Evolutionary conservation across 1,140 invertebrate genomes (phyloP).

Genomic region (Macrotrachela quadricornifera): DNA sequence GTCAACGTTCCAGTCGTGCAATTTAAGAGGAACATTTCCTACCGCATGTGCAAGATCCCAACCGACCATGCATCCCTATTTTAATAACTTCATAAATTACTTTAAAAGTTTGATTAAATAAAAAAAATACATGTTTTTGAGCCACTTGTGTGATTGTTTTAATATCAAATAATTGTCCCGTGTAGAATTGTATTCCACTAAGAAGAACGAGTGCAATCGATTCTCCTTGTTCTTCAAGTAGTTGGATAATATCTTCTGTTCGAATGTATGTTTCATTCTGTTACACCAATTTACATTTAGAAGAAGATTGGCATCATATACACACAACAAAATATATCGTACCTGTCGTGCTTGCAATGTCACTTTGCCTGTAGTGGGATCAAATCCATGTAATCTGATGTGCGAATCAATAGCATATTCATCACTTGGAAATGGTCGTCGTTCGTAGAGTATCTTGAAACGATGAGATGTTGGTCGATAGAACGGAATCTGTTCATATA

Average conservation of each 20-base stretch:
- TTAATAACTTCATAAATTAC: constrained; percentile 3
- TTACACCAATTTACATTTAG: not conserved
- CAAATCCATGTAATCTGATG: constrained; percentile 33
- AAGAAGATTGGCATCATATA: not conserved
- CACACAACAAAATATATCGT: constrained; percentile 6
- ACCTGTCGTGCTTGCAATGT: constrained; percentile 34
- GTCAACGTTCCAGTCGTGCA: constrained; percentile 43
- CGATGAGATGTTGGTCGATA: constrained; percentile 35
- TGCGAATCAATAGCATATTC: constrained; percentile 42
- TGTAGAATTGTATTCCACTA: constrained; percentile 41
- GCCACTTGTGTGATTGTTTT: constrained; percentile 33
- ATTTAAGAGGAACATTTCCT: constrained; percentile 37
- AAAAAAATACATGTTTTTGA: constrained; percentile 29
- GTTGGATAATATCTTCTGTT: constrained; percentile 31
- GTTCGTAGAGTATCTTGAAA: constrained; percentile 39
- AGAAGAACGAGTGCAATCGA: constrained; percentile 38
- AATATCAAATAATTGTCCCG: constrained; percentile 41
- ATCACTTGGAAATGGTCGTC: constrained; percentile 40
- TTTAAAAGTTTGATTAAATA: not conserved
- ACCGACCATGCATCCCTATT: constrained; percentile 37
- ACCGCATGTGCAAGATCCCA: constrained; percentile 42
- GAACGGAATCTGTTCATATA: constrained; percentile 31
- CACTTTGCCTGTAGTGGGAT: constrained; percentile 33
- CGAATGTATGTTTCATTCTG: not conserved
- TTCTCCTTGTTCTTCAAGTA: constrained; percentile 35